Percentiles rank a stretch among this genome's conserved stretches.
Evolutionary conservation across 1,140 invertebrate genomes (phyloP).

Genomic region (Drosophila melanogaster): Release_6_plus_ISO1_MT NT_033777.3:28416001-28416500

Average conservation of each 20-base stretch:
- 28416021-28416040: slow-evolving; percentile 81
- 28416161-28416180: slow-evolving; percentile 16
- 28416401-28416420: slow-evolving; percentile 27
- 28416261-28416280: slow-evolving; percentile 66
- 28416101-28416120: slow-evolving; percentile 79
- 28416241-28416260: slow-evolving; percentile 28
- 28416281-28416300: slow-evolving; percentile 42
- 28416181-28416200: slow-evolving; percentile 11
- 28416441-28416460: background rate
- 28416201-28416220: slow-evolving; percentile 1
- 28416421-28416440: background rate
- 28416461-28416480: background rate
- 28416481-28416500: background rate
- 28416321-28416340: slow-evolving; percentile 13
- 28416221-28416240: background rate
- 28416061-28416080: slow-evolving; percentile 13
- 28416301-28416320: slow-evolving; percentile 13
- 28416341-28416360: slow-evolving; percentile 43
- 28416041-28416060: slow-evolving; percentile 26
- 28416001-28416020: slow-evolving; percentile 82
- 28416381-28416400: slow-evolving; percentile 40
- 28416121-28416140: slow-evolving; percentile 77
- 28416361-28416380: slow-evolving; percentile 53
- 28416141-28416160: slow-evolving; percentile 33
- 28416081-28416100: slow-evolving; percentile 54